These are phyloP conservation scores for Ovis aries DNA, from an alignment of 2,113 vertebrate genomes.

Conservation along the genomic window ARS-UI_Ramb_v3.0 NC_056060.1:85808501-85809000, in stretches of 20 bases:
- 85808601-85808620: neutral
- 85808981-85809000: neutral
- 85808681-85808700: slow-evolving; percentile 42
- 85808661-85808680: slow-evolving; percentile 42
- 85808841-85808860: neutral
- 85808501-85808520: neutral
- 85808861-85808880: neutral
- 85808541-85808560: neutral
- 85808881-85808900: neutral
- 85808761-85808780: neutral
- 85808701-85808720: slow-evolving; percentile 32
- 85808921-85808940: neutral
- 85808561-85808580: neutral
- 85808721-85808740: slow-evolving; percentile 5
- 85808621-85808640: slow-evolving; percentile 49
- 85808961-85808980: neutral
- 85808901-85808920: neutral
- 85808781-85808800: neutral
- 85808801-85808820: neutral
- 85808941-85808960: neutral
- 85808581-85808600: slow-evolving; percentile 32
- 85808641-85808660: slow-evolving; percentile 61
- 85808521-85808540: neutral
- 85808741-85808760: neutral
- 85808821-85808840: neutral